A percentile compares a stretch with the other conserved stretches of the same genome.
Conservation (phyloP, 2,113 vertebrate genomes). For the Saimiri boliviensis region DNA sequence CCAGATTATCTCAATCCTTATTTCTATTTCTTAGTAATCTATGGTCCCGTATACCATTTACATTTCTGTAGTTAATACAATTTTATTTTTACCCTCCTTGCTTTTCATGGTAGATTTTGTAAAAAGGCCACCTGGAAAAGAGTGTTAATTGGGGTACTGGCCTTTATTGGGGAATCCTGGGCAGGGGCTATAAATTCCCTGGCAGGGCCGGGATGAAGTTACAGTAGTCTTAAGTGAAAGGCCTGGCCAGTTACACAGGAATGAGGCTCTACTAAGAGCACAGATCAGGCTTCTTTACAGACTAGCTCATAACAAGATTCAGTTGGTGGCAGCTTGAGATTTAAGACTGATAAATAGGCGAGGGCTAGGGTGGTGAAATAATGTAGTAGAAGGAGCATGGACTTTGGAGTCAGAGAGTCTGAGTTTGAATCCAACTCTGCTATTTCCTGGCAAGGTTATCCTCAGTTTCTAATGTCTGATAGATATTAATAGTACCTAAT, state of each 20-base stretch:
- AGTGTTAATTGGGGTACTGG: neutral
- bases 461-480: constrained; percentile 10
- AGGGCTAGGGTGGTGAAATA: neutral
- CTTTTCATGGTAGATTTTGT: neutral
- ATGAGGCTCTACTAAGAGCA: neutral
- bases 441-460: constrained; percentile 19
- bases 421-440: neutral
- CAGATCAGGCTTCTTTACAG: neutral
- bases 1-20: neutral
- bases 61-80: neutral
- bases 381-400: neutral
- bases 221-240: neutral
- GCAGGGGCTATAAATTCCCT: neutral
- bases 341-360: neutral
- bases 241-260: neutral
- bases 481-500: neutral
- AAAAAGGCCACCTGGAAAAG: neutral
- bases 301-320: neutral
- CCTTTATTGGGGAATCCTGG: neutral
- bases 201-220: neutral
- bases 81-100: neutral
- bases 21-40: constrained; percentile 19
- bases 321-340: neutral
- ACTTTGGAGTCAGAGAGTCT: constrained; percentile 4
- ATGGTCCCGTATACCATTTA: neutral